Percentiles rank a stretch among this genome's conserved stretches.
Evolutionary conservation across 2,797 vertebrate species (phyloP).

Genomic region (Lagodon rhomboides): DNA sequence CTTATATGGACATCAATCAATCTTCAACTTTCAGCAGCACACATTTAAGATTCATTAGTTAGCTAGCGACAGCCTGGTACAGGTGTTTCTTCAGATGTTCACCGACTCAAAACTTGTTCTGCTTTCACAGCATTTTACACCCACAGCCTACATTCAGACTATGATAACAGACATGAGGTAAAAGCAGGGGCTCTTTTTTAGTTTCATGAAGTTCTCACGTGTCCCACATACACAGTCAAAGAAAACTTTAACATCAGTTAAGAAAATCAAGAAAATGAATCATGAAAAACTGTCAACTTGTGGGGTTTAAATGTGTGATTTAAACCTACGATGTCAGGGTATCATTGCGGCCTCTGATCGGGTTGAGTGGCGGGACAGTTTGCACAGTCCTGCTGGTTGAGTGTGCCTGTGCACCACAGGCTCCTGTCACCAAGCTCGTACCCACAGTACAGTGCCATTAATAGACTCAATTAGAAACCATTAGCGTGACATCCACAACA

Average conservation of each 20-base stretch:
- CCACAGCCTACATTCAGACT: too few relatives aligned
- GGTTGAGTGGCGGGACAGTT: slow-evolving; percentile 24
- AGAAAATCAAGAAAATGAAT: too few relatives aligned
- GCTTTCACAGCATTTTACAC: too few relatives aligned
- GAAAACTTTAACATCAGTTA: too few relatives aligned
- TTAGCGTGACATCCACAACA: slow-evolving; percentile 61
- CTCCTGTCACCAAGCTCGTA: slow-evolving; percentile 24
- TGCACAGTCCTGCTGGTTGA: slow-evolving; percentile 43
- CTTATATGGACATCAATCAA: too few relatives aligned
- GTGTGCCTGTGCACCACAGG: slow-evolving; percentile 47
- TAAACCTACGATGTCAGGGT: background rate
- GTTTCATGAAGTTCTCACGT: background rate
- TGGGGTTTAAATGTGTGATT: background rate
- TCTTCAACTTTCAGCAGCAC: too few relatives aligned
- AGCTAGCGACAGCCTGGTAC: too few relatives aligned
- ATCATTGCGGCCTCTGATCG: background rate
- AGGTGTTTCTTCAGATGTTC: too few relatives aligned
- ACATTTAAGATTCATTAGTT: too few relatives aligned
- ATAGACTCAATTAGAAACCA: slow-evolving; percentile 63
- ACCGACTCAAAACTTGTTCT: too few relatives aligned
- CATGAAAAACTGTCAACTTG: background rate
- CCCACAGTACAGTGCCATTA: slow-evolving; percentile 47
- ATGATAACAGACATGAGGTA: background rate
- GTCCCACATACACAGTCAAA: too few relatives aligned
- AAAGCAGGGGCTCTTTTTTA: background rate